Percentiles rank a stretch among this genome's conserved stretches.
These are phyloP conservation scores for Drosophila mojavensis DNA, from an alignment of 1,140 invertebrate species.

Conservation along the genomic window DNA sequence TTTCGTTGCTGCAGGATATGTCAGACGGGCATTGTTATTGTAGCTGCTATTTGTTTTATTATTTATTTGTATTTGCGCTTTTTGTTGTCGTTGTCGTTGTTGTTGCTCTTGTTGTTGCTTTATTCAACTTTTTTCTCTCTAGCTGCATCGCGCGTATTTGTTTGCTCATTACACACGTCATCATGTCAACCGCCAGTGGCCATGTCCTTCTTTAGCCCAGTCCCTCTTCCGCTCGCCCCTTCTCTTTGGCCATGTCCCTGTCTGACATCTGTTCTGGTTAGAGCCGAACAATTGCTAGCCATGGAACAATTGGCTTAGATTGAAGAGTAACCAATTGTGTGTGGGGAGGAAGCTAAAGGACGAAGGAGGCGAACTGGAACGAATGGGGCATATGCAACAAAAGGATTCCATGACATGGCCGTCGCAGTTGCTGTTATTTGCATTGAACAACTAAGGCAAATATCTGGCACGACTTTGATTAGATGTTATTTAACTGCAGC, in stretches of 20 bases:
- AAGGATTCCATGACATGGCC: slow-evolving; percentile 21
- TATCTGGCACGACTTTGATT: slow-evolving; percentile 12
- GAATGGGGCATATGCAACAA: slow-evolving; percentile 26
- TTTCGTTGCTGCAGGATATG: slow-evolving; percentile 55
- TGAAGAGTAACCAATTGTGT: slow-evolving; percentile 37
- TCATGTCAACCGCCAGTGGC: slow-evolving; percentile 66
- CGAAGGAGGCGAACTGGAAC: not conserved
- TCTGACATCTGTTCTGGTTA: slow-evolving; percentile 36
- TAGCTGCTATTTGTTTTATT: slow-evolving; percentile 62
- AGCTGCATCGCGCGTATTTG: slow-evolving; percentile 49
- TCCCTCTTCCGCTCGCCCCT: not conserved
- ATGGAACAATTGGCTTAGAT: slow-evolving; percentile 54
- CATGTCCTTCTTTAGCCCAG: slow-evolving; percentile 21
- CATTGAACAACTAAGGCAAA: not conserved
- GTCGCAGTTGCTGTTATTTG: slow-evolving; percentile 17
- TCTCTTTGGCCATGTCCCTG: not conserved
- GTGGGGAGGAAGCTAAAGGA: no score
- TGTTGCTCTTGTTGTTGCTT: slow-evolving; percentile 6
- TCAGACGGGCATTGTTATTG: slow-evolving; percentile 52
- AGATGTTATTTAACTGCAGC: slow-evolving; percentile 16
- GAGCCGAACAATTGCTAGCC: slow-evolving; percentile 39
- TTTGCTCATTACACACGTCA: slow-evolving; percentile 73
- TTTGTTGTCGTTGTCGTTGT: slow-evolving; percentile 1
- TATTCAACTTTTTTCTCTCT: not conserved
- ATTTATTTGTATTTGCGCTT: slow-evolving; percentile 55